Conservation (phyloP, 2,888 invertebrate species). For the Plutella xylostella region DNA sequence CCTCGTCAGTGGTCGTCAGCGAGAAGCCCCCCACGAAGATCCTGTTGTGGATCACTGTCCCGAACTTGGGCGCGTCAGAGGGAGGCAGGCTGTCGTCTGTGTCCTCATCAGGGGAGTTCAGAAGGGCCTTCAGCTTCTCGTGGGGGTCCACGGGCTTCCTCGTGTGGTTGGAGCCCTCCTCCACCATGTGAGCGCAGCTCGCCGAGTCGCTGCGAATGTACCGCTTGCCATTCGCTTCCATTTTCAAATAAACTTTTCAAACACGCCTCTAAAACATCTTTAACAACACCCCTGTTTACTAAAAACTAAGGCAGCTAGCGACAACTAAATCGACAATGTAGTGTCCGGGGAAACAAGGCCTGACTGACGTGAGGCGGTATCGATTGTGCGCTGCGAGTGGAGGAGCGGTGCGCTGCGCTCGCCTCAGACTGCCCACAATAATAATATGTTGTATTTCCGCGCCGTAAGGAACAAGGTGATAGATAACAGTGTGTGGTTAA, state of each 20-base stretch:
- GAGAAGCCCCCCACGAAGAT: slow-evolving; percentile 98
- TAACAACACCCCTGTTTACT: slow-evolving; percentile 38
- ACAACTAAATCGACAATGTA: slow-evolving; percentile 29
- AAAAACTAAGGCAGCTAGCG: slow-evolving; percentile 34
- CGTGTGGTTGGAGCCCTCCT: slow-evolving; percentile 46
- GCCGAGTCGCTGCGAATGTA: slow-evolving; percentile 62
- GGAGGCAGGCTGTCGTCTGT: slow-evolving; percentile 56
- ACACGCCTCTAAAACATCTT: slow-evolving; percentile 51
- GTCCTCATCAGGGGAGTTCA: slow-evolving; percentile 57
- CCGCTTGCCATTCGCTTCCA: slow-evolving; percentile 55
- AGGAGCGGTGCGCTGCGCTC: slow-evolving; percentile 4
- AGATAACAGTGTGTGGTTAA: slow-evolving; percentile 43
- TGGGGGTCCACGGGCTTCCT: slow-evolving; percentile 56
- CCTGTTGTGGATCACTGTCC: slow-evolving; percentile 91
- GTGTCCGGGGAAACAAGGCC: slow-evolving; percentile 22
- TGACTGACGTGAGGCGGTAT: slow-evolving; percentile 2
- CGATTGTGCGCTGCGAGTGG: slow-evolving; percentile 3
- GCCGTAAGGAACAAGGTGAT: slow-evolving; percentile 26
- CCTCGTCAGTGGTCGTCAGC: slow-evolving; percentile 91
- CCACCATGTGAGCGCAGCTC: slow-evolving; percentile 62
- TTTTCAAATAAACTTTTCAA: slow-evolving; percentile 22
- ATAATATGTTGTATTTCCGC: background rate
- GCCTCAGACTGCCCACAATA: background rate
- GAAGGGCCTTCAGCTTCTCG: slow-evolving; percentile 54
- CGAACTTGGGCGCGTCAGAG: slow-evolving; percentile 72